Base-by-base conservation (phyloP, 2,888 invertebrate species). In the Acleris literana region DNA sequence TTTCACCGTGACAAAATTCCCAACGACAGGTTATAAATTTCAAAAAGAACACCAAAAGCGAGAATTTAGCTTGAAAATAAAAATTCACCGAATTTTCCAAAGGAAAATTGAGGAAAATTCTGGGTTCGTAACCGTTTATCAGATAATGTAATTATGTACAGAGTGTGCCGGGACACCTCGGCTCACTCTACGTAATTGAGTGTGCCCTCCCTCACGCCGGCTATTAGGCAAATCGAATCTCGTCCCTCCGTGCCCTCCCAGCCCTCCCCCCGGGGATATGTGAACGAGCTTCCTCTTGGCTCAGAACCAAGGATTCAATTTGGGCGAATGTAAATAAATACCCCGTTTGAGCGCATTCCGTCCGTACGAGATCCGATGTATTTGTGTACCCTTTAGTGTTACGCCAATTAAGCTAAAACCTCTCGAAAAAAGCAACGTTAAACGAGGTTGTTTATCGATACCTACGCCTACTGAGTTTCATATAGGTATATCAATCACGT, bases 221-320 rank as follows among this genome's bases (percentile, higher is more conserved):
- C 90, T 92, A 92, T 92, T 92, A 92, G 92, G 92, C 91, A 92
- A 92, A 92, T 92, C 91, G 92, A 92, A 92, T 91, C 87, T 87
- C 72, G 73, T 72, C 82, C 81, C 82, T 75, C 81, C 77, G 75
- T 71, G 63, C 71, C 74, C 74, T 46, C 46, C 74, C 75, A 69
- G 74, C 70, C 72, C 74, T 69, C 64, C 65, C 65, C 56, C 68
- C 66, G 67, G 74, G 76, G 81, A 83, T 86, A 86, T 87, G 75
- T 73, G 73, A 69, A 71, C 78, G 78, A 78, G 79, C 73, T 80
- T 81, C 80, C 78, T 82, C 80, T 88, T 90, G 88, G 90, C 90
- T 77, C 76, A 62, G 82, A 76, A 88, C 86, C 90, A 88, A 87
- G 85, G 89, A 88, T 91, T 90, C 88, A 91, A 91, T 91, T 91